Evolutionary conservation across 1,140 invertebrate species (phyloP), one percentile per base, ranked within the genome.

Genomic region (Scaptomyza pallida): DNA sequence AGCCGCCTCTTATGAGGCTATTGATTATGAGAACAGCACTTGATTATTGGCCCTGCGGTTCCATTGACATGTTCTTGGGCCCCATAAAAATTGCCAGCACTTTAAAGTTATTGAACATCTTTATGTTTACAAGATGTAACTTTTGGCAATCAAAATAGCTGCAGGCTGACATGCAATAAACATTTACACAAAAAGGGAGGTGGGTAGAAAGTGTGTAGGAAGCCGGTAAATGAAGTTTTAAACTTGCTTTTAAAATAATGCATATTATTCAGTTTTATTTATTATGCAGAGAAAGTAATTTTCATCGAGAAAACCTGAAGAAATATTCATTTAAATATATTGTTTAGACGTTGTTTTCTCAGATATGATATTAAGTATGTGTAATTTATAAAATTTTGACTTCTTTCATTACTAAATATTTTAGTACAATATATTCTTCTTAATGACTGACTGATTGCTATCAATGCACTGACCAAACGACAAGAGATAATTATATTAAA

Each of bases 51-150:
- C 80, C 80, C 72, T 60, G 45, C 61, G 75, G 62, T n/a, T 37
- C 63, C 77, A 75, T 81, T 78, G 77, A 81, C 81, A 81, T 86
- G 77, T 86, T 86, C 75, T 69, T 68, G 41, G 70, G 59, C 73
- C 56, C 69, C 60, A 45, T 13, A 43, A 43, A 80, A 80, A 75
- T 79, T 67, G 60, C 54, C 37, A 35, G 57, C 55, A 54, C 30
- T 52, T 44, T n/a, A 54, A 75, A 89, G 81, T 89, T 80, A 89
- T 85, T 81, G 69, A 47, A 62, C 81, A 77, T 74, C 67, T 76
- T 83, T 74, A 89, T 90, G 88, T 90, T 90, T 89, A 89, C 89
- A 90, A 82, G 69, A 78, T 90, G 82, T 89, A 76, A 73, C n/a
- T n/a, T 60, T 61, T 55, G 44, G 61, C 76, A 77, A 77, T 74